Percentiles rank a stretch among this genome's conserved stretches.
Conservation (phyloP, 2,113 vertebrate species). For the Mionectes macconnelli region DNA sequence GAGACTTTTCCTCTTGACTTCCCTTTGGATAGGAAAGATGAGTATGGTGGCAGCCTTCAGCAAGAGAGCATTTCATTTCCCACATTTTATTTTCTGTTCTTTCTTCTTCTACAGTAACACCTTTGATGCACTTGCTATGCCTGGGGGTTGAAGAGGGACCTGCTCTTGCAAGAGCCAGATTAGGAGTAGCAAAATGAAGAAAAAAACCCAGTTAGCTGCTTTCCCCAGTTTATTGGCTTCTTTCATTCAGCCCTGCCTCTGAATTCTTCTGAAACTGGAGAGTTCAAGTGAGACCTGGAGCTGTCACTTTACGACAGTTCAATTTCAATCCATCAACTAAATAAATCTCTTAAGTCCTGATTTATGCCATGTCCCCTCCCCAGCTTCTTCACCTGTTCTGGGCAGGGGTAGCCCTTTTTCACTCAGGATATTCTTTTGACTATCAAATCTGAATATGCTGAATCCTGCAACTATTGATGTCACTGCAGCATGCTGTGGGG, state of each 20-base stretch:
- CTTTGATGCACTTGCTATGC: background rate
- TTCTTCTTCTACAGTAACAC: background rate
- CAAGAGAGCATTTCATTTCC: background rate
- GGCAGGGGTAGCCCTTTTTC: background rate
- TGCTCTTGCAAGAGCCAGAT: background rate
- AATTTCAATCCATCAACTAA: background rate
- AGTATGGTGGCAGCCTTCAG: background rate
- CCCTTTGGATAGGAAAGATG: background rate
- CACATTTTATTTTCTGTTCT: background rate
- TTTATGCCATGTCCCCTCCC: background rate
- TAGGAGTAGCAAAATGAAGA: background rate
- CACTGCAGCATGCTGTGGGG: background rate
- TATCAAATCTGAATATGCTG: background rate
- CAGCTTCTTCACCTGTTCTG: background rate
- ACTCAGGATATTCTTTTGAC: background rate
- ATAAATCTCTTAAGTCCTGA: background rate
- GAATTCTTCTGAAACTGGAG: background rate
- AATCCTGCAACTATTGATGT: background rate
- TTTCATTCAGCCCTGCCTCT: background rate
- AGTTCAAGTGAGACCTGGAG: background rate
- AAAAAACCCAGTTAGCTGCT: background rate
- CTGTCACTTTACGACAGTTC: background rate
- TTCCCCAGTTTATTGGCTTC: background rate
- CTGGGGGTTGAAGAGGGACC: background rate
- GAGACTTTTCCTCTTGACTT: background rate